Base-by-base conservation (phyloP, 92 coral and sea anemone species). In the Porites lobata region DNA sequence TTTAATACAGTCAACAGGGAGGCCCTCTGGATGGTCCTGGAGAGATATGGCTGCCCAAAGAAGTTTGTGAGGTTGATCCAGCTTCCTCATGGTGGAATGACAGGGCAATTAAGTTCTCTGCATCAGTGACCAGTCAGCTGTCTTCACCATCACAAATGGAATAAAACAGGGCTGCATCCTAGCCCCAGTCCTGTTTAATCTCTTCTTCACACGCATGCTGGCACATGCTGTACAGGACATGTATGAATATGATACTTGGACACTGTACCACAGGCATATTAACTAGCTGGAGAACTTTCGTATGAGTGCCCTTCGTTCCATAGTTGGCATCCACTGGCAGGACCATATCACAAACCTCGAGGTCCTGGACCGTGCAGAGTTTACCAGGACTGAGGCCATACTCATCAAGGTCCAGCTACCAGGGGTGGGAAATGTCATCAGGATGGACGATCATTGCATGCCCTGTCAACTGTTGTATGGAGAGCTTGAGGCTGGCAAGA, bases 391-490 rank as follows among this genome's bases (percentile, higher is more conserved):
- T 38, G 47, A 4, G 47, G 4, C 47, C 4, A 3, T 38, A 38
- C 47, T 38, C 47, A 38, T 38, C 47, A 38, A 38, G 47, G 47
- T 6, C 47, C 47, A 38, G 47, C 47, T 38, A 6, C 68, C 82
- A 24, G 84, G 89, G 92, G 79, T 74, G 64, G 81, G 92, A 7
- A 86, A 84, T 85, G 79, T 29, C 4, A 53, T 77, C 19, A 47
- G 93, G 61, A 85, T 85, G 93, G 88, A 69, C 51, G 86, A 90
- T 5, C 38, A 0, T 62, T 75, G 89, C n/a, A 47, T 90, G 14
- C 82, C 89, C 18, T 26, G 75, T 26, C 57, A 15, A 19, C 66
- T 90, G 78, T 22, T 90, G 75, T 58, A 56, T 57, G 76, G 86
- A 13, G 89, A 90, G 68, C 89, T 90, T 52, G 47, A 17, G 51